These are phyloP conservation scores for Artibeus jamaicensis DNA, from an alignment of 2,797 vertebrate species.

Conservation along the genomic window DNA sequence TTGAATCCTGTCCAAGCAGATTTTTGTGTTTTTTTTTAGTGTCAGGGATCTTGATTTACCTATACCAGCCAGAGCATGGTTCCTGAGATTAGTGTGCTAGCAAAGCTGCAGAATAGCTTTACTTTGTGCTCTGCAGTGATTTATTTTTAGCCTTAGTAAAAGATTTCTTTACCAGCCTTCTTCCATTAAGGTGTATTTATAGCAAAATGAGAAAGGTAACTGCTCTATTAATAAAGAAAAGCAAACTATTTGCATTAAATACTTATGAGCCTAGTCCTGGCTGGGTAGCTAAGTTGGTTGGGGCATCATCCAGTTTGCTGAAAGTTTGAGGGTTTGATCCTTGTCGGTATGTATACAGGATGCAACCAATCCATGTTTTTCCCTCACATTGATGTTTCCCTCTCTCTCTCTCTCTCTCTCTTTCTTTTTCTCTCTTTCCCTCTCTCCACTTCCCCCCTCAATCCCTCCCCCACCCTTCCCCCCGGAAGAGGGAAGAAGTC, in stretches of 20 bases:
- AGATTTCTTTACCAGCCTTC: neutral
- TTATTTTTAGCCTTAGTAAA: neutral
- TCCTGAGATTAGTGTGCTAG: neutral
- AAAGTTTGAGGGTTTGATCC: neutral
- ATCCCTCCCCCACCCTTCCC: too few species aligned
- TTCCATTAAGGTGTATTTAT: neutral
- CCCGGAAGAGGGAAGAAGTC: too few species aligned
- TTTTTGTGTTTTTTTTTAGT: neutral
- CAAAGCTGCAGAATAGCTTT: neutral
- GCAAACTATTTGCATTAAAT: neutral
- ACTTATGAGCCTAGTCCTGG: neutral
- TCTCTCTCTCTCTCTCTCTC: too few species aligned
- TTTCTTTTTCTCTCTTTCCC: neutral
- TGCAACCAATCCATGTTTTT: neutral
- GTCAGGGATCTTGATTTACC: neutral
- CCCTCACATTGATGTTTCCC: neutral
- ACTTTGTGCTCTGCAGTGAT: neutral
- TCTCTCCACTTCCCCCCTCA: too few species aligned
- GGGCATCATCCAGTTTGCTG: neutral
- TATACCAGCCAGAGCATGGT: neutral
- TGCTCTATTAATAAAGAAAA: slow-evolving; percentile 28
- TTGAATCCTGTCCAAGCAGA: neutral
- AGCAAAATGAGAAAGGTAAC: neutral
- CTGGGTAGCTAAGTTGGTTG: neutral
- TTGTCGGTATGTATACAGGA: neutral